A percentile compares a stretch with the other conserved stretches of the same genome.
phyloP scores from a whole-genome alignment of 2,113 vertebrate genomes.

The Epinephelus cyanopodus region DNA sequence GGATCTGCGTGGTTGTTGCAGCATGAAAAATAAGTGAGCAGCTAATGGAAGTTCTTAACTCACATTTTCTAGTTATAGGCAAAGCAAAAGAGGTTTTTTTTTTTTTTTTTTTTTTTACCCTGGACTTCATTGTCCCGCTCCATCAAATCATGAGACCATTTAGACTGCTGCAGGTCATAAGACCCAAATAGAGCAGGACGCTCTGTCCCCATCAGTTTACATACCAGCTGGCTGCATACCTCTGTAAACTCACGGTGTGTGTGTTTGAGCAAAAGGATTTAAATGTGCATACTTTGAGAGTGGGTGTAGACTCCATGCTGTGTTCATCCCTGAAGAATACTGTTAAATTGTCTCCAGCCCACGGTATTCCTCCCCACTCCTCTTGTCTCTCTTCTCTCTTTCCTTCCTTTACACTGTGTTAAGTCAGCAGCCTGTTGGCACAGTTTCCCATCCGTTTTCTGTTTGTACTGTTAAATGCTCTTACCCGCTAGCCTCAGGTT shows the following conservation, averaged over 20 bases:
- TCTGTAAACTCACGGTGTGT: slow-evolving; percentile 23
- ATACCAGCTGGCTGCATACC: slow-evolving; percentile 38
- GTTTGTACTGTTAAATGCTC: slow-evolving; percentile 62
- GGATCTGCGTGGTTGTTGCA: background rate
- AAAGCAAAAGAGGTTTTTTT: background rate
- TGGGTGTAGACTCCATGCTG: slow-evolving; percentile 30
- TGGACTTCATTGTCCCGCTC: slow-evolving; percentile 23
- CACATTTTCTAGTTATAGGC: background rate
- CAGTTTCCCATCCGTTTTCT: slow-evolving; percentile 37
- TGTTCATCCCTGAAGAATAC: slow-evolving; percentile 42
- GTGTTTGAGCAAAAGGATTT: slow-evolving; percentile 12
- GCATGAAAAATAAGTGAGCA: background rate
- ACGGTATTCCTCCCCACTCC: slow-evolving; percentile 9
- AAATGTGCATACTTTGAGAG: slow-evolving; percentile 20
- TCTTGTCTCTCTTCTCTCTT: slow-evolving; percentile 8
- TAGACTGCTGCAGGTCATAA: slow-evolving; percentile 44
- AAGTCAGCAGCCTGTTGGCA: slow-evolving; percentile 57
- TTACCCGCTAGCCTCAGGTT: slow-evolving; percentile 47
- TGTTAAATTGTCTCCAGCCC: slow-evolving; percentile 37
- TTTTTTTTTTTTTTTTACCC: background rate
- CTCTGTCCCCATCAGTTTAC: slow-evolving; percentile 10
- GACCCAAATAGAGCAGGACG: slow-evolving; percentile 39
- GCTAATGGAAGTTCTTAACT: background rate
- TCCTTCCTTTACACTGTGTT: slow-evolving; percentile 40
- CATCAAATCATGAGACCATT: slow-evolving; percentile 45